Base-by-base conservation (phyloP, 2,888 invertebrate genomes). In the Diarsia brunnea region DNA sequence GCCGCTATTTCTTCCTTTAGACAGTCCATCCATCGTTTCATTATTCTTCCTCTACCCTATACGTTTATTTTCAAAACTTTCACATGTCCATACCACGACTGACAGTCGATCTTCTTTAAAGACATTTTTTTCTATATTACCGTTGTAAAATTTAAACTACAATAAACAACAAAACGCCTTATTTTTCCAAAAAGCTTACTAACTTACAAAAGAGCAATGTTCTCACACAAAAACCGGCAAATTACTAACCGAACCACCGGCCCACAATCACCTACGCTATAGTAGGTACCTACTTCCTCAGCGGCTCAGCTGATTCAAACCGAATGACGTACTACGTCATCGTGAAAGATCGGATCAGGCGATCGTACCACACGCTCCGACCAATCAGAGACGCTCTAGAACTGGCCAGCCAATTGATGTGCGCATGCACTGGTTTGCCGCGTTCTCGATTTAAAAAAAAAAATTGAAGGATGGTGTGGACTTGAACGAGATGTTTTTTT, bases 291-390 rank as follows among this genome's bases (percentile, higher is more conserved):
- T n/a, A 66, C 11, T 21, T 8, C 38, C 38, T 38, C 8, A 38
- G 5, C 1, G 31, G 65, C 88, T 76, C 88, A 87, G 86, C 88
- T 87, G 86, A 80, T 81, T 75, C 16, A 10, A 14, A 7, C 43
- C n/a, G 63, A 60, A 60, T 81, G 79, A 85, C 86, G 80, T 38
- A 77, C 74, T 51, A 14, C 45, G 60, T 31, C 68, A 72, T 63
- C 63, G n/a, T n/a, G 55, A 31, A 61, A 74, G 58, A 78, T 82
- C 75, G 79, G 78, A 85, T 75, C 77, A 85, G 73, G 80, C 88
- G 79, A 86, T 83, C 88, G 74, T 69, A 75, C 88, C 83, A 85
- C 73, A 53, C 55, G 27, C 12, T 2, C 0, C 78, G 60, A 67
- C 87, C 87, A 87, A 88, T 87, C 84, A 72, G 55, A 73, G 72